A percentile compares a stretch with the other conserved stretches of the same genome.
Conservation (phyloP, 2,797 vertebrate genomes). For the Protonibea diacanthus region DNA sequence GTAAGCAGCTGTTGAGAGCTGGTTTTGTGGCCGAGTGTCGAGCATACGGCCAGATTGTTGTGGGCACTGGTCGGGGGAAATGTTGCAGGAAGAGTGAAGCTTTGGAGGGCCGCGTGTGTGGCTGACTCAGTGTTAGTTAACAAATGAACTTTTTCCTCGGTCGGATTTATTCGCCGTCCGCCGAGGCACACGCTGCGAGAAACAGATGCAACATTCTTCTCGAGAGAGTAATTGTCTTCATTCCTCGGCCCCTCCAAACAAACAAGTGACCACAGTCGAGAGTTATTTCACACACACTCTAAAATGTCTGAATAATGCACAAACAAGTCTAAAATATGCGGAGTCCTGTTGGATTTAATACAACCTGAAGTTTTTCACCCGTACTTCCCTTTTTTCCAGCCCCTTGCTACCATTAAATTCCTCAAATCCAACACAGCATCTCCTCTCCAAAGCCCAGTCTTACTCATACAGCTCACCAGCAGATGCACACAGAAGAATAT, state of each 20-base stretch:
- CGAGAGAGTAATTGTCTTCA: constrained; percentile 56
- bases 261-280: constrained; percentile 64
- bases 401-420: constrained; percentile 55
- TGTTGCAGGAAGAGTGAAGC: constrained; percentile 10
- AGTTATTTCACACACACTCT: constrained; percentile 63
- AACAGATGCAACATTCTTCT: constrained; percentile 61
- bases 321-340: constrained; percentile 54
- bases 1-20: constrained; percentile 76
- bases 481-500: constrained; percentile 53
- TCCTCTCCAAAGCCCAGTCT: constrained; percentile 56
- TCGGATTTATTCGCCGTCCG: constrained; percentile 13
- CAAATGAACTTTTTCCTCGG: constrained; percentile 11
- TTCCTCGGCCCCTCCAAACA: constrained; percentile 68
- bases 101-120: constrained; percentile 25
- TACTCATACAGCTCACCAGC: constrained; percentile 25
- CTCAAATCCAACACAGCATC: constrained; percentile 48
- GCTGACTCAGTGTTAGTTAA: constrained; percentile 29
- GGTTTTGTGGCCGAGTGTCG: constrained; percentile 71
- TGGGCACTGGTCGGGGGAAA: constrained; percentile 52
- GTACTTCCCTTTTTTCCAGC: constrained; percentile 27
- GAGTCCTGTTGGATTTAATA: constrained; percentile 25
- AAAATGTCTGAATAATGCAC: constrained; percentile 58
- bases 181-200: constrained; percentile 9
- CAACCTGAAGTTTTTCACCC: constrained; percentile 27
- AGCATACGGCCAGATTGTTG: constrained; percentile 71